Conservation (phyloP, 2,888 invertebrate genomes). For the Gandaritis pyraliata region DNA sequence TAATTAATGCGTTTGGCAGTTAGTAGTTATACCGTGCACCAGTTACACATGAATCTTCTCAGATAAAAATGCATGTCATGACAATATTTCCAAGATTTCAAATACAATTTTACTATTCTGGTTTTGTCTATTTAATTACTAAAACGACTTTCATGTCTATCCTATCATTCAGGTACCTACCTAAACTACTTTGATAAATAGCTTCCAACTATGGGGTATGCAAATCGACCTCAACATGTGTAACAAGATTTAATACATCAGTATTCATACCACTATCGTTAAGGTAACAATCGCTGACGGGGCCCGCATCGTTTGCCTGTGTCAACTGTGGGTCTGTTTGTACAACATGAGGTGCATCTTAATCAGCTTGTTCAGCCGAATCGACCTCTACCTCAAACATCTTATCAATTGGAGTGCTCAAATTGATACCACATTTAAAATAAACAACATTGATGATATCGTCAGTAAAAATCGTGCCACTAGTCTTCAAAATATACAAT, state of each 20-base stretch:
- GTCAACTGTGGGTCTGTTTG: conserved; percentile 66
- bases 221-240: conserved; percentile 49
- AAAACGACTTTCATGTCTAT: not conserved
- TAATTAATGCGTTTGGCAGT: conserved; percentile 30
- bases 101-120: not conserved
- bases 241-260: conserved; percentile 54
- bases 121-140: not conserved
- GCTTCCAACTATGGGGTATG: conserved; percentile 43
- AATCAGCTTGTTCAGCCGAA: conserved; percentile 54
- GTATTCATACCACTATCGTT: conserved; percentile 55
- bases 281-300: conserved; percentile 57
- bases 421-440: conserved; percentile 26
- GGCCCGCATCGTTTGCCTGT: conserved; percentile 68
- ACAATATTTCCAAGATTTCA: not conserved
- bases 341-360: conserved; percentile 64
- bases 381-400: conserved; percentile 38
- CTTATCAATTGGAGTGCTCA: conserved; percentile 34
- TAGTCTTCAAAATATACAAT: conserved; percentile 39
- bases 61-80: not conserved
- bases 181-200: conserved; percentile 31
- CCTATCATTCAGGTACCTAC: not conserved
- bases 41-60: not conserved
- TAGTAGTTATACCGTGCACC: not conserved
- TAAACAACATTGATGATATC: conserved; percentile 21
- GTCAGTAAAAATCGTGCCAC: conserved; percentile 35